Base-by-base conservation (phyloP, 2,113 vertebrate genomes). In the Corythornis madagascariensis region DNA sequence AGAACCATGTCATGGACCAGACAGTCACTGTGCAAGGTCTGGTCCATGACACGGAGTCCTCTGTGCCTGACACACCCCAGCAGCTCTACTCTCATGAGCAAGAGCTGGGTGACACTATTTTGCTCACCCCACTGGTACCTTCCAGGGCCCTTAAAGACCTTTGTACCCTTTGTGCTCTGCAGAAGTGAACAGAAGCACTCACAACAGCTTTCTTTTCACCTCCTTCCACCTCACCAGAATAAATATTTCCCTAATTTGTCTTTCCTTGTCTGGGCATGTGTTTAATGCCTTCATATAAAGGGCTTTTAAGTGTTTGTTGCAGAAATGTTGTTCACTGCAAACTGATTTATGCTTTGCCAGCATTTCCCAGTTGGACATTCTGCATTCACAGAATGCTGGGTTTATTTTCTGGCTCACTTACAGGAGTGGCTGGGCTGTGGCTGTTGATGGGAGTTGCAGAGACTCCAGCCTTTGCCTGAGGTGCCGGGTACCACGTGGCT, bases 1-100 rank as follows among this genome's bases (percentile, higher is more conserved):
- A 60, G 33, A 52, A 73, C 26, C 0, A 0, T 6, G 5, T 33
- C 43, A 13, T 0, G 9, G 20, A 21, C 47, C 48, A 48, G 40
- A 33, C 40, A 16, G 69, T 59, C 3, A 4, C 56, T 31, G 29
- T 22, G 35, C 17, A 40, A 61, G 18, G 13, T 38, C 38, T 38
- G 38, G 38, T 38, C 38, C 38, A 38, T 38, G 38, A 38, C 1
- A 0, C 63, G 5, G 66, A 78, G 56, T 10, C 5, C n/a, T 35
- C 33, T 1, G 0, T 26, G 52, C 7, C 83, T 78, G n/a, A 26
- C 66, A 16, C n/a, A 24, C 10, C 56, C 55, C 60, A n/a, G 52
- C 28, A 40, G 7, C 24, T 71, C 16, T 28, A 9, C 47, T 69
- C 48, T 35, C 4, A 0, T 15, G 42, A 40, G 22, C 26, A 47